Conservation (phyloP, 2,888 invertebrate species). For the Cheiracanthium punctorium region DNA sequence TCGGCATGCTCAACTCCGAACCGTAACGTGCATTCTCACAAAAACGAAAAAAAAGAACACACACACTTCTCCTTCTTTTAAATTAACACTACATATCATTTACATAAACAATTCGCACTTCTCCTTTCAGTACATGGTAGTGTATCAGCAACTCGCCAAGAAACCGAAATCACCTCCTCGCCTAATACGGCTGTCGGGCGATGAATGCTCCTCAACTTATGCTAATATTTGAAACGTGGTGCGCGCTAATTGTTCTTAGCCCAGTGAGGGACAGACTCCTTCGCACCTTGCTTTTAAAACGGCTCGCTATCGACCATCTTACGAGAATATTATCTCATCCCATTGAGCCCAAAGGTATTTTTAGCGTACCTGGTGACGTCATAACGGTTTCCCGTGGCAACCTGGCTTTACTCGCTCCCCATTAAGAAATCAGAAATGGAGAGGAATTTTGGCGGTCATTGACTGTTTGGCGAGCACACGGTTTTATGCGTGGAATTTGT, state of each 20-base stretch:
- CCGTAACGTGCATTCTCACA: too few species aligned
- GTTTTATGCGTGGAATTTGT: too few species aligned
- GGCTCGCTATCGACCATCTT: constrained; percentile 47
- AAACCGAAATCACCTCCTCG: too few species aligned
- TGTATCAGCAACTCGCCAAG: too few species aligned
- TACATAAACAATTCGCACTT: too few species aligned
- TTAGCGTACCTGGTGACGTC: constrained; percentile 64
- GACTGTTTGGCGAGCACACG: constrained; percentile 26
- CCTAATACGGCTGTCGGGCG: too few species aligned
- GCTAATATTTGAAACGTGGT: not conserved
- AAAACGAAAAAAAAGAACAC: too few species aligned
- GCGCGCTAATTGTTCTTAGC: not conserved
- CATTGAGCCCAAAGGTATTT: constrained; percentile 61
- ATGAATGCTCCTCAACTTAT: too few species aligned
- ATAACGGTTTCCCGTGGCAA: constrained; percentile 67
- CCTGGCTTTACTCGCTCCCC: constrained; percentile 48
- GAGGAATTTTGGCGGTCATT: constrained; percentile 22
- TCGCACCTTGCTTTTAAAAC: not conserved
- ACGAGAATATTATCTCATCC: constrained; percentile 60
- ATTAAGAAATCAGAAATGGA: constrained; percentile 57
- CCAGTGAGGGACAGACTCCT: not conserved
- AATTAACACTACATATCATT: too few species aligned
- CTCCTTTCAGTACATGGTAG: too few species aligned
- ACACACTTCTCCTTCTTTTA: too few species aligned
- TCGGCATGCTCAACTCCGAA: too few species aligned